A percentile compares a stretch with the other conserved stretches of the same genome.
These are phyloP conservation scores for Podarcis muralis DNA, from an alignment of 2,113 vertebrate genomes.

Conservation along the genomic window DNA sequence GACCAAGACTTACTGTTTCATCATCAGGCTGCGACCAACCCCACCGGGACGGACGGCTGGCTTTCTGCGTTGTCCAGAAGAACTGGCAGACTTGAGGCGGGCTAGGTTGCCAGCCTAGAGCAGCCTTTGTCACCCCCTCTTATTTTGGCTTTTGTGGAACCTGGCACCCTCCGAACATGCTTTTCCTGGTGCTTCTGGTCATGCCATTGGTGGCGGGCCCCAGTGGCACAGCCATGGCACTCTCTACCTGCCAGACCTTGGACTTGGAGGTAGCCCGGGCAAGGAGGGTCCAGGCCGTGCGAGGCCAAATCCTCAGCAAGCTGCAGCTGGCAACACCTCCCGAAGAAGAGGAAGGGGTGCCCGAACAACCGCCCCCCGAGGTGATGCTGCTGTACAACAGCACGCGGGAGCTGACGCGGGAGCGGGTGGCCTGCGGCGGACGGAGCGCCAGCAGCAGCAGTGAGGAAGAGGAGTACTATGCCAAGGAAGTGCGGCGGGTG, in stretches of 20 bases:
- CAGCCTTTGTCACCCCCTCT: too few relatives aligned
- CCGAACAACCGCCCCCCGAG: conserved; percentile 71
- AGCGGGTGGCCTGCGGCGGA: conserved; percentile 74
- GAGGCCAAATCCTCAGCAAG: conserved; percentile 86
- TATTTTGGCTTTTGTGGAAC: neutral
- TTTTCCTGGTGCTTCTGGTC: neutral
- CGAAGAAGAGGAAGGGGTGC: conserved; percentile 43
- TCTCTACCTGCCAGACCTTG: conserved; percentile 82
- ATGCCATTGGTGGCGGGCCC: conserved; percentile 72
- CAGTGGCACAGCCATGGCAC: conserved; percentile 68
- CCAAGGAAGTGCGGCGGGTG: conserved; percentile 83
- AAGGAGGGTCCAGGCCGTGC: conserved; percentile 82
- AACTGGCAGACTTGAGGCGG: neutral
- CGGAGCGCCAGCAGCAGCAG: conserved; percentile 76
- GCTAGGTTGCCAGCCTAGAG: neutral
- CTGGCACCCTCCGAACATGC: neutral
- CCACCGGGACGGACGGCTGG: neutral
- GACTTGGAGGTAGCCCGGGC: conserved; percentile 82
- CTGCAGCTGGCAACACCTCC: conserved; percentile 81
- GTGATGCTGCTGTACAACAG: conserved; percentile 86
- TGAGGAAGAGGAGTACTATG: conserved; percentile 84
- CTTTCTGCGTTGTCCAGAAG: neutral
- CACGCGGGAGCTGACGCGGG: conserved; percentile 80
- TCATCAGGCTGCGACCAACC: neutral
- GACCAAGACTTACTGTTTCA: neutral